Percentiles rank a stretch among this genome's conserved stretches.
phyloP scores from a whole-genome alignment of 2,113 vertebrate species.

The Chionis minor region DNA sequence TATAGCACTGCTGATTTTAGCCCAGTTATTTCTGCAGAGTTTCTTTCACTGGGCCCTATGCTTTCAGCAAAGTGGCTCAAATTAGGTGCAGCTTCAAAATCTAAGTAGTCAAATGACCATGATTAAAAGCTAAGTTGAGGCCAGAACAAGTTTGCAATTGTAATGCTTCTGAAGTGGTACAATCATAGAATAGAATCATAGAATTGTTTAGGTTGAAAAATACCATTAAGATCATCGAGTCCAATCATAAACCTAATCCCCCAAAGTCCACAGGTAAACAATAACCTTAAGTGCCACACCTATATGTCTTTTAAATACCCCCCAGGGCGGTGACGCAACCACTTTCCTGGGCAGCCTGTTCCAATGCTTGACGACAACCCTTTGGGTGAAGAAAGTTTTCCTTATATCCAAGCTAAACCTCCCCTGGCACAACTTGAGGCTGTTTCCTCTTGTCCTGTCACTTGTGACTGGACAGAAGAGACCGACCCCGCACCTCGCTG shows the following conservation, averaged over 20 bases:
- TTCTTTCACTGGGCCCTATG: neutral
- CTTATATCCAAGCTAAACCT: neutral
- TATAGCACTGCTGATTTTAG: neutral
- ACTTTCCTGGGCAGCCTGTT: neutral
- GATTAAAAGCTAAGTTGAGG: neutral
- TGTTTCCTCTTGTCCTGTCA: neutral
- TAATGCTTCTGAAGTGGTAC: neutral
- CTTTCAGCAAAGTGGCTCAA: neutral
- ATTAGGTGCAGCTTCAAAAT: neutral
- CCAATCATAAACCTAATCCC: neutral
- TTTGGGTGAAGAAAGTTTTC: neutral
- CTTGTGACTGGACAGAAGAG: neutral
- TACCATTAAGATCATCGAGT: neutral
- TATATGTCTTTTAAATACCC: neutral
- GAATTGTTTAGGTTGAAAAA: neutral
- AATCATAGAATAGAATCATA: neutral
- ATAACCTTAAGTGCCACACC: neutral
- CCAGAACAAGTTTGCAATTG: neutral
- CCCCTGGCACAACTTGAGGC: neutral
- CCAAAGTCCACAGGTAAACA: neutral
- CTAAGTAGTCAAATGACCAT: neutral
- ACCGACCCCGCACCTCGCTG: neutral
- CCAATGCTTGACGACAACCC: neutral
- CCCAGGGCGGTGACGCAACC: neutral
- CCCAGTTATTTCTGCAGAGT: neutral